phyloP scores from a whole-genome alignment of 2,113 vertebrate genomes.

The Setophaga coronata region DNA sequence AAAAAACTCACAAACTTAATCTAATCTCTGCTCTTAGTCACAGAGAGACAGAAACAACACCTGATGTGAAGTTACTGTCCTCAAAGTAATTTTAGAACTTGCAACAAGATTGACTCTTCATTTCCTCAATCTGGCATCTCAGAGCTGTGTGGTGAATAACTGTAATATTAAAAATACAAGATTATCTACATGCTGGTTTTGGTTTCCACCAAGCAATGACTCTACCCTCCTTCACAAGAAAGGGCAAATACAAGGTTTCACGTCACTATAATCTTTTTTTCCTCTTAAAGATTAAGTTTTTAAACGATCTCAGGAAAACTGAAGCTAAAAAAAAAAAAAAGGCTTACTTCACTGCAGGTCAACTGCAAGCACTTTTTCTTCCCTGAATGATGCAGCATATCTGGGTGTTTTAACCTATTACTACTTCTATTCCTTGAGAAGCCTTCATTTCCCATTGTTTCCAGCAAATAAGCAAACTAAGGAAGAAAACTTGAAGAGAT shows the following conservation, averaged over 20 bases:
- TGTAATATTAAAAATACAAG: fast-evolving
- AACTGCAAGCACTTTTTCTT: neutral
- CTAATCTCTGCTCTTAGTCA: neutral
- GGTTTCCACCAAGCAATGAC: neutral
- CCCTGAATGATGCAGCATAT: neutral
- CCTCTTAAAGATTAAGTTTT: neutral
- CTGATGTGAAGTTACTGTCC: neutral
- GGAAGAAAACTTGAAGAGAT: neutral
- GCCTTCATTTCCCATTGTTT: neutral
- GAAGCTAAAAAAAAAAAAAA: neutral
- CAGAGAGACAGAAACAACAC: neutral
- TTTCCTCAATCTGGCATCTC: neutral
- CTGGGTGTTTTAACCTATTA: neutral
- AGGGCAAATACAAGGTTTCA: neutral
- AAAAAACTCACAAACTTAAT: neutral
- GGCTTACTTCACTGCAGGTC: neutral
- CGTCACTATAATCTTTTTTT: neutral
- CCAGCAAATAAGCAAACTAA: neutral
- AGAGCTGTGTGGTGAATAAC: neutral
- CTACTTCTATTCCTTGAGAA: neutral
- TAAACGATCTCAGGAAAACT: neutral
- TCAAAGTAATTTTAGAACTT: neutral
- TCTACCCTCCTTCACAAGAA: neutral
- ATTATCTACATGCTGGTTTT: neutral
- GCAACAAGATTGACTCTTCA: neutral